Evolutionary conservation across 2,113 vertebrate genomes (phyloP).

Genomic region (Scomber colias): DNA sequence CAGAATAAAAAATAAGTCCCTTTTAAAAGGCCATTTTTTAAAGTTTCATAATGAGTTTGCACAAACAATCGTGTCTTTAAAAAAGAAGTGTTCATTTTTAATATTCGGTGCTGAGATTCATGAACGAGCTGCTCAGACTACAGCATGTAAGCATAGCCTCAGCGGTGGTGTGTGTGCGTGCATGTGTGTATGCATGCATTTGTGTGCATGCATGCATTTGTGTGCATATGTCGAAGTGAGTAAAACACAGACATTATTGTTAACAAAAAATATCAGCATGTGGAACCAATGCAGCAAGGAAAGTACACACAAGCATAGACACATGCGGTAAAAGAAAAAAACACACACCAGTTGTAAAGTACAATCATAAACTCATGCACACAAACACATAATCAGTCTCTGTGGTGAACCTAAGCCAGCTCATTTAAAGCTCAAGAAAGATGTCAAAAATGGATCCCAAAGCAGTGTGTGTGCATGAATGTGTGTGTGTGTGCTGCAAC

Average conservation of each 20-base stretch:
- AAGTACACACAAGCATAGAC: neutral
- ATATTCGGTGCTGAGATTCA: neutral
- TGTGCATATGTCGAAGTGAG: neutral
- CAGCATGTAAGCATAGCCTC: neutral
- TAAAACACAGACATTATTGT: neutral
- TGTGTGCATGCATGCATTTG: no score
- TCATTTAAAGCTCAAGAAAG: slow-evolving; percentile 21
- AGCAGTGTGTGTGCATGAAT: slow-evolving; percentile 14
- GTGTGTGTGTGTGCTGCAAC: slow-evolving; percentile 7
- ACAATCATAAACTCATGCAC: no score
- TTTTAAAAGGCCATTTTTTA: neutral
- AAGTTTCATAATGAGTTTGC: slow-evolving; percentile 6
- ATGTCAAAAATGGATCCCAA: neutral
- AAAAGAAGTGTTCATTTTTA: neutral
- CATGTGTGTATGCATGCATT: neutral
- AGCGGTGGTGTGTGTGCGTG: neutral
- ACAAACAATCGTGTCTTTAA: neutral
- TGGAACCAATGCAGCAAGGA: neutral
- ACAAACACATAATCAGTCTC: neutral
- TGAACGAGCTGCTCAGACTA: neutral
- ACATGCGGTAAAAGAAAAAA: neutral
- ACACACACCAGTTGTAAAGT: neutral
- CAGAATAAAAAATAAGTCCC: neutral
- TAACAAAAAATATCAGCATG: neutral
- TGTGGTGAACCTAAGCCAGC: neutral